phyloP scores from a whole-genome alignment of 2,113 vertebrate genomes.

The Phainopepla nitens region DNA sequence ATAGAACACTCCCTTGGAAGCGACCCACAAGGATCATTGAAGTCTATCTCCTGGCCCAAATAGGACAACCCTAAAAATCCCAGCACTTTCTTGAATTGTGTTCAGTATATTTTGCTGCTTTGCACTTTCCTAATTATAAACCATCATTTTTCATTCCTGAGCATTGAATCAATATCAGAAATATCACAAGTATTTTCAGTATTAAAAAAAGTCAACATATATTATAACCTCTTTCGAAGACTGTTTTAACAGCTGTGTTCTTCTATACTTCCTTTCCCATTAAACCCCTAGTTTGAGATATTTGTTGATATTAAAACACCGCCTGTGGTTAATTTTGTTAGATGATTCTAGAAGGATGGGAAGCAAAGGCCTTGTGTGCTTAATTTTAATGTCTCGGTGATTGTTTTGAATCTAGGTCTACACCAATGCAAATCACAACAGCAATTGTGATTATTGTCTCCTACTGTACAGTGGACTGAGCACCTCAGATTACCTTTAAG shows the following conservation, averaged over 20 bases:
- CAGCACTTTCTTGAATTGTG: background rate
- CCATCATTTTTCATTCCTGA: background rate
- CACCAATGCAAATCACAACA: background rate
- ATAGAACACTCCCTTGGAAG: background rate
- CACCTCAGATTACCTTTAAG: background rate
- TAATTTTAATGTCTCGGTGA: background rate
- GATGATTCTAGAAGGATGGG: background rate
- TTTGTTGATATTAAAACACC: background rate
- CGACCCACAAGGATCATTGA: background rate
- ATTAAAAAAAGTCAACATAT: background rate
- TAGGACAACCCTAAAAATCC: background rate
- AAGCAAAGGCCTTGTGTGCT: background rate
- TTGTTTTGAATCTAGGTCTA: background rate
- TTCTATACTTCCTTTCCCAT: background rate
- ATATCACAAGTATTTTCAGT: background rate
- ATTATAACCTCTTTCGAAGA: background rate
- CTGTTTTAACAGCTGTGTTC: background rate
- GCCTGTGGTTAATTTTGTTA: background rate
- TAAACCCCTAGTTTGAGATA: background rate
- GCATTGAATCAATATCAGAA: background rate
- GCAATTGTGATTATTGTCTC: too few species aligned
- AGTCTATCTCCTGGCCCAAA: background rate
- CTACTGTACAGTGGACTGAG: background rate
- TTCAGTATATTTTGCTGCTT: background rate
- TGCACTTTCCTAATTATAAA: background rate